These are phyloP conservation scores for Dryobotodes eremita DNA, from an alignment of 2,888 invertebrate species.

Conservation along the genomic window DNA sequence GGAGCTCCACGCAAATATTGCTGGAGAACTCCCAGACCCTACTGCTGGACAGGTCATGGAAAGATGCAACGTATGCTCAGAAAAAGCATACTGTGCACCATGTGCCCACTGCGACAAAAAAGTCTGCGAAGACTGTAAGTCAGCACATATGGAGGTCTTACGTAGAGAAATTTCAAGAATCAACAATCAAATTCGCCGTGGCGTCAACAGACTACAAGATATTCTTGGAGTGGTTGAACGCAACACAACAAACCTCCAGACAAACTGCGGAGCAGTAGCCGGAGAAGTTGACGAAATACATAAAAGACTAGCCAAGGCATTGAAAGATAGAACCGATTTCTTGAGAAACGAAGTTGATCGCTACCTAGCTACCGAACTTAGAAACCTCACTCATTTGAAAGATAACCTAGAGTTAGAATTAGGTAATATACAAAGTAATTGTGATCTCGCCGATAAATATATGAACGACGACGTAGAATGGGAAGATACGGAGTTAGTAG, in stretches of 20 bases:
- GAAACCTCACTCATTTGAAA: constrained; percentile 96
- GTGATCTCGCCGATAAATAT: constrained; percentile 98
- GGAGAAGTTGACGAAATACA: constrained; percentile 99
- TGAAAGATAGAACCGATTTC: constrained; percentile 97
- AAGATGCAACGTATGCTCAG: constrained; percentile 97
- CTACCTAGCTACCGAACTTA: constrained; percentile 96
- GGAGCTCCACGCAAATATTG: constrained; percentile 98
- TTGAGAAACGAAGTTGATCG: constrained; percentile 97
- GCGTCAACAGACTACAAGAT: constrained; percentile 97
- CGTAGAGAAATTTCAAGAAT: constrained; percentile 97
- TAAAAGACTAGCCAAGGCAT: constrained; percentile 95
- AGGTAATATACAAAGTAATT: constrained; percentile 98
- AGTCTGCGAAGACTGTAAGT: constrained; percentile 98
- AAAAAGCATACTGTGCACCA: constrained; percentile 96
- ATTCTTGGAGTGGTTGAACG: constrained; percentile 96
- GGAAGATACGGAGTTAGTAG: constrained; percentile 98
- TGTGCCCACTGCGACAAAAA: constrained; percentile 99
- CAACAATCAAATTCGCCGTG: constrained; percentile 96
- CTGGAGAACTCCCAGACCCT: constrained; percentile 97
- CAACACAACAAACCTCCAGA: constrained; percentile 96
- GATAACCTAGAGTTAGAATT: constrained; percentile 98
- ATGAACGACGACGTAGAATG: constrained; percentile 97
- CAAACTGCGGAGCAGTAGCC: constrained; percentile 96
- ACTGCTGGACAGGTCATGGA: constrained; percentile 98
- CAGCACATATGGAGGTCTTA: constrained; percentile 98